Evolutionary conservation across 2,888 invertebrate species (phyloP).

Genomic region (Brachynemurus nebulosus): DNA sequence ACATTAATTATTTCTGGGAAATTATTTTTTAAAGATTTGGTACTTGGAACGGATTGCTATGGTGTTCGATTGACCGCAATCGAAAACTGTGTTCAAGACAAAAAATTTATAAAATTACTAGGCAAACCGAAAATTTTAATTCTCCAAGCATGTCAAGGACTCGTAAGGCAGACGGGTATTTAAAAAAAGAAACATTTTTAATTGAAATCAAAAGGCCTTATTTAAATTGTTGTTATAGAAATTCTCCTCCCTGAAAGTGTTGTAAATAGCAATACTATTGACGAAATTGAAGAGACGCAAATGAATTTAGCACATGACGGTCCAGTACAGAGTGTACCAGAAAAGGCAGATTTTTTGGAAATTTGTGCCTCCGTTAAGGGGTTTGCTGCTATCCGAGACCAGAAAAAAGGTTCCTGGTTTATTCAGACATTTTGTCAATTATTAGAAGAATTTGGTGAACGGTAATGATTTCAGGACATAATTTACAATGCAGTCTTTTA

Average conservation of each 20-base stretch:
- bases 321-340: slow-evolving; percentile 16
- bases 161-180: slow-evolving; percentile 23
- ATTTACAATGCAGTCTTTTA: too few species aligned
- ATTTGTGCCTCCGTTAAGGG: slow-evolving; percentile 29
- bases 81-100: slow-evolving; percentile 28
- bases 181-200: neutral
- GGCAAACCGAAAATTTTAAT: slow-evolving; percentile 41
- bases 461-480: too few species aligned
- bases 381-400: slow-evolving; percentile 26
- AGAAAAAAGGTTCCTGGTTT: slow-evolving; percentile 27
- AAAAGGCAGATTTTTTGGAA: slow-evolving; percentile 23
- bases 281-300: slow-evolving; percentile 10
- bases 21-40: slow-evolving; percentile 28
- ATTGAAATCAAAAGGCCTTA: neutral
- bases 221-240: neutral
- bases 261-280: slow-evolving; percentile 9
- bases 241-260: slow-evolving; percentile 7
- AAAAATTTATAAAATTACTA: slow-evolving; percentile 24
- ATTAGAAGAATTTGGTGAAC: slow-evolving; percentile 20
- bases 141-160: slow-evolving; percentile 43
- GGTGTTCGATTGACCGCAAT: slow-evolving; percentile 32
- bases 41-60: slow-evolving; percentile 37
- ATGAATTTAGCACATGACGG: slow-evolving; percentile 14
- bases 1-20: too few species aligned
- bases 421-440: slow-evolving; percentile 27